These are phyloP conservation scores for Acleris cristana DNA, from an alignment of 2,888 invertebrate species.

Conservation along the genomic window DNA sequence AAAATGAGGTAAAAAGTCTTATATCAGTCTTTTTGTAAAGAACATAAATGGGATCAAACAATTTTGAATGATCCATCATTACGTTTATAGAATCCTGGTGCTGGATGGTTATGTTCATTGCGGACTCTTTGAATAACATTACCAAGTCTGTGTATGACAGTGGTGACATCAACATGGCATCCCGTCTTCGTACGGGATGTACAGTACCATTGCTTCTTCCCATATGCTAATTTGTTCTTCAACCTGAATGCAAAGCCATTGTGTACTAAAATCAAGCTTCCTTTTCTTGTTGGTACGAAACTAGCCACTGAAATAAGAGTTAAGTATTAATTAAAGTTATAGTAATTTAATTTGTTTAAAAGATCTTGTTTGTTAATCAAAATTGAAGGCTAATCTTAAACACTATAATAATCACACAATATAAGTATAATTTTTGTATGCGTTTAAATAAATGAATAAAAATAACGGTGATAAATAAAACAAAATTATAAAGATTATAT, in stretches of 20 bases:
- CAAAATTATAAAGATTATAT: neutral
- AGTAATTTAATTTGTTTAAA: neutral
- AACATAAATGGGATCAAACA: conserved; percentile 49
- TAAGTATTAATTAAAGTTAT: conserved; percentile 25
- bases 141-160: conserved; percentile 58
- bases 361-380: no score
- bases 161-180: conserved; percentile 72
- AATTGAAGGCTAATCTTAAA: no score
- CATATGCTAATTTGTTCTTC: conserved; percentile 74
- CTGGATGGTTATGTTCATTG: conserved; percentile 67
- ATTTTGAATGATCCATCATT: conserved; percentile 73
- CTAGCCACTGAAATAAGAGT: conserved; percentile 66
- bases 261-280: conserved; percentile 68
- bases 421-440: no score
- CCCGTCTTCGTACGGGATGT: conserved; percentile 70
- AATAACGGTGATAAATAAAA: neutral
- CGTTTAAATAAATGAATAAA: no score
- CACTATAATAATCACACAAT: no score
- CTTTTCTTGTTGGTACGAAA: conserved; percentile 73
- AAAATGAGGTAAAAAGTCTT: conserved; percentile 47
- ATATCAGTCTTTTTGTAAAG: conserved; percentile 45
- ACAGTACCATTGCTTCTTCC: conserved; percentile 78
- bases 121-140: conserved; percentile 66
- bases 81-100: conserved; percentile 69
- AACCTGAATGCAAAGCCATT: conserved; percentile 72